Percentiles rank a stretch among this genome's conserved stretches.
These are phyloP conservation scores for Macrosteles quadrilineatus DNA, from an alignment of 1,140 invertebrate genomes.

Conservation along the genomic window DNA sequence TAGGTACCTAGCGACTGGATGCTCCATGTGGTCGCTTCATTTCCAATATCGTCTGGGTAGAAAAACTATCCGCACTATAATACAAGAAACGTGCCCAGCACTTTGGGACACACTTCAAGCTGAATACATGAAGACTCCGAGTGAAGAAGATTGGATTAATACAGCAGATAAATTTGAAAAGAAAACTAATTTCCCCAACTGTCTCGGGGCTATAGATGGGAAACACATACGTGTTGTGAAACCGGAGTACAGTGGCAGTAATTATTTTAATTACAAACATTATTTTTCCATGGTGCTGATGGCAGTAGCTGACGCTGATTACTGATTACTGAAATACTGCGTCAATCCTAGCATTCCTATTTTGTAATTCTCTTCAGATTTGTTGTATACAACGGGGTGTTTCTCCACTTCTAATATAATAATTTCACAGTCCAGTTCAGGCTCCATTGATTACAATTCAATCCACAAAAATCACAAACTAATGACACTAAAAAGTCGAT, in stretches of 20 bases:
- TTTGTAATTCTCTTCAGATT: no score
- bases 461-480: neutral
- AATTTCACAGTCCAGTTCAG: no score
- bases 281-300: conserved; percentile 51
- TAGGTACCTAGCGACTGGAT: conserved; percentile 9
- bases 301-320: conserved; percentile 51
- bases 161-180: neutral
- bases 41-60: neutral
- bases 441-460: neutral
- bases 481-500: neutral
- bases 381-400: no score
- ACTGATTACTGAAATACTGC: conserved; percentile 26
- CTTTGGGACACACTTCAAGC: neutral
- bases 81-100: neutral
- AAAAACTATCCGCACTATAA: neutral
- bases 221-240: conserved; percentile 51
- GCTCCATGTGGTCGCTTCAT: neutral
- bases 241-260: conserved; percentile 45
- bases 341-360: no score
- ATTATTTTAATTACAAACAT: conserved; percentile 52
- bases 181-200: conserved; percentile 41
- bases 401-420: no score
- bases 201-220: conserved; percentile 47
- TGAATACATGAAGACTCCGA: neutral
- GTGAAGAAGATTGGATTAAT: neutral